Percentiles rank a stretch among this genome's conserved stretches.
phyloP scores from a whole-genome alignment of 1,140 invertebrate genomes.

The Trachymyrmex cornetzi region DNA sequence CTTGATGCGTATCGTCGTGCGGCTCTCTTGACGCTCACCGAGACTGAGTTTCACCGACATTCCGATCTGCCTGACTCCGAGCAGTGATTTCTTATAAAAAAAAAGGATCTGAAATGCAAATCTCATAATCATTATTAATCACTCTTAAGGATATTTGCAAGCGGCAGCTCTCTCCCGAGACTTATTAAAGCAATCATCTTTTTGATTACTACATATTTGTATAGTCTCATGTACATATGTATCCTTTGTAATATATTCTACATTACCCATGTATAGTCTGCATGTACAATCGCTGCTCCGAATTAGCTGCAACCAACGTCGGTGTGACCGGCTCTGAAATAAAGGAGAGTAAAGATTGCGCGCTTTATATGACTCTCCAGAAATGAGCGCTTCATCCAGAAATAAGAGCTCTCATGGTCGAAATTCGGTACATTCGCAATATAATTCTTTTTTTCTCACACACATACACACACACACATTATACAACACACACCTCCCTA shows the following conservation, averaged over 20 bases:
- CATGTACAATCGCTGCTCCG: conserved; percentile 1
- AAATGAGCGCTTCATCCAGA: background rate
- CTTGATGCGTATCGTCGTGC: conserved; percentile 31
- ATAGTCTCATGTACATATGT: conserved; percentile 4
- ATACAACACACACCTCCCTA: background rate
- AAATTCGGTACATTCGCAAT: conserved; percentile 25
- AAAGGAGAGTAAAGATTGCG: conserved; percentile 3
- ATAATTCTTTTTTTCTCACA: background rate
- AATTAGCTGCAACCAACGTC: background rate
- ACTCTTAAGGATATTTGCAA: conserved; percentile 3
- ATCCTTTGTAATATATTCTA: conserved; percentile 29
- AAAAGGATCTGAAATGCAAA: background rate
- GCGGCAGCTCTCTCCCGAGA: background rate
- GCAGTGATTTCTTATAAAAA: background rate
- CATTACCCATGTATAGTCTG: background rate
- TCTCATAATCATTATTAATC: background rate
- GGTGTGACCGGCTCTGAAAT: background rate
- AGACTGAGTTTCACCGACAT: conserved; percentile 1
- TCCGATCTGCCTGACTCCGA: background rate
- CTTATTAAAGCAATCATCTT: background rate
- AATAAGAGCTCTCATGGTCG: background rate
- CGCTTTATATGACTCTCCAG: conserved; percentile 8
- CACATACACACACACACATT: background rate
- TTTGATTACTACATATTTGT: background rate
- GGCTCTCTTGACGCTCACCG: conserved; percentile 36